A percentile compares a stretch with the other conserved stretches of the same genome.
These are phyloP conservation scores for Helicolenus hilgendorfi DNA, from an alignment of 2,797 vertebrate genomes.

Conservation along the genomic window DNA sequence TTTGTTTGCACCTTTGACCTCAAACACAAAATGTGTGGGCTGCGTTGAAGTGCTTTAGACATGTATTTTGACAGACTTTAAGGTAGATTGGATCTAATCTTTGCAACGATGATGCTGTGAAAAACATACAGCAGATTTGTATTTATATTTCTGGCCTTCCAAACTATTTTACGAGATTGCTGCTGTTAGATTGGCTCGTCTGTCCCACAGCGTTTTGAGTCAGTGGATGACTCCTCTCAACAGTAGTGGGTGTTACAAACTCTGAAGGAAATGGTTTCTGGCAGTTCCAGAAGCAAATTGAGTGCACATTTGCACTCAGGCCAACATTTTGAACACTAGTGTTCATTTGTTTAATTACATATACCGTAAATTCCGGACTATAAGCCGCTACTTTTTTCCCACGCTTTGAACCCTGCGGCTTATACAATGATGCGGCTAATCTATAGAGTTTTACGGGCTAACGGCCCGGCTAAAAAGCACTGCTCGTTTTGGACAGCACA, in stretches of 20 bases:
- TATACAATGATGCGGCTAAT: no score
- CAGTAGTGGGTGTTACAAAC: conserved; percentile 26
- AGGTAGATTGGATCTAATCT: background rate
- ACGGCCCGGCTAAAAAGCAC: no score
- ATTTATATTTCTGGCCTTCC: background rate
- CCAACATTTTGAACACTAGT: background rate
- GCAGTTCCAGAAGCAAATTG: conserved; percentile 31
- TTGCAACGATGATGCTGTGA: background rate
- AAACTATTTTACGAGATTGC: background rate
- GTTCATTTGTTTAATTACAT: conserved; percentile 41
- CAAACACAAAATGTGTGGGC: background rate
- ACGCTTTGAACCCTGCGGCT: no score
- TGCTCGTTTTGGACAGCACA: no score
- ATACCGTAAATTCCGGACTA: no score
- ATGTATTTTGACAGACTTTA: conserved; percentile 1
- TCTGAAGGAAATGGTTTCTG: conserved; percentile 41
- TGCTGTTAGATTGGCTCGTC: background rate
- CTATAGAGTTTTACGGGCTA: no score
- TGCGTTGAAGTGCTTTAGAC: background rate
- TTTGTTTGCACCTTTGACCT: conserved; percentile 18
- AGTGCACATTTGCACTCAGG: conserved; percentile 12
- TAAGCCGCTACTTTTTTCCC: no score
- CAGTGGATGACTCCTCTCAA: conserved; percentile 30
- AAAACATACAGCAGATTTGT: background rate
- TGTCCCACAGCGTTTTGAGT: conserved; percentile 11